phyloP scores from a whole-genome alignment of 2,113 vertebrate genomes.

The Notarius quadriscutis region DNA sequence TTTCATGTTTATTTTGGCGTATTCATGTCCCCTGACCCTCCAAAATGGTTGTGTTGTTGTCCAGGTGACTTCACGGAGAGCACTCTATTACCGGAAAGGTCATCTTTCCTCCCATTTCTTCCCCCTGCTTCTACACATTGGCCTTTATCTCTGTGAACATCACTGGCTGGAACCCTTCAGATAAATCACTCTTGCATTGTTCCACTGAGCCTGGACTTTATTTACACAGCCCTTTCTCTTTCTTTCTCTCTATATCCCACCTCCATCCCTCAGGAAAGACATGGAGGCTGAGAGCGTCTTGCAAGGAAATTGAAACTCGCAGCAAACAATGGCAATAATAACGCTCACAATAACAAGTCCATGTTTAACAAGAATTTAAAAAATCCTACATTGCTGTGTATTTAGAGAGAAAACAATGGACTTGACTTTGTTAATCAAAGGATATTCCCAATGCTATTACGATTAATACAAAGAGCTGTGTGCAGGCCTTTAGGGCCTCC shows the following conservation, averaged over 20 bases:
- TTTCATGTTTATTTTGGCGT: not conserved
- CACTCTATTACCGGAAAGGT: conserved; percentile 28
- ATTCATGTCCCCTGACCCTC: not conserved
- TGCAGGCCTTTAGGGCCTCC: not conserved
- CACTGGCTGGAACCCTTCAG: conserved; percentile 33
- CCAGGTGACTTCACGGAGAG: conserved; percentile 24
- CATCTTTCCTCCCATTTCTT: conserved; percentile 21
- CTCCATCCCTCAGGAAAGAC: conserved; percentile 49
- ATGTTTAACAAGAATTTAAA: conserved; percentile 31
- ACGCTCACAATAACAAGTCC: conserved; percentile 46
- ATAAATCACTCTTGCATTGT: conserved; percentile 44
- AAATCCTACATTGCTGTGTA: conserved; percentile 28
- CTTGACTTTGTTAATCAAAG: conserved; percentile 23
- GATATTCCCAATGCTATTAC: conserved; percentile 14
- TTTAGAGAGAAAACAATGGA: conserved; percentile 40
- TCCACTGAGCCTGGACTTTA: conserved; percentile 48
- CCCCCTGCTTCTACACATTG: conserved; percentile 6
- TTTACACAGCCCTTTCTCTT: conserved; percentile 51
- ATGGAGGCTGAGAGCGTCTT: conserved; percentile 23
- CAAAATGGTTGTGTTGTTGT: not conserved
- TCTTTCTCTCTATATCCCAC: conserved; percentile 30
- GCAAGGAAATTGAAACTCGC: conserved; percentile 53
- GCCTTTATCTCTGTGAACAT: conserved; percentile 35
- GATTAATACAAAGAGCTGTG: conserved; percentile 34
- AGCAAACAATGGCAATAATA: conserved; percentile 55